Conservation (phyloP, 2,888 invertebrate species). For the Athalia circularis region DNA sequence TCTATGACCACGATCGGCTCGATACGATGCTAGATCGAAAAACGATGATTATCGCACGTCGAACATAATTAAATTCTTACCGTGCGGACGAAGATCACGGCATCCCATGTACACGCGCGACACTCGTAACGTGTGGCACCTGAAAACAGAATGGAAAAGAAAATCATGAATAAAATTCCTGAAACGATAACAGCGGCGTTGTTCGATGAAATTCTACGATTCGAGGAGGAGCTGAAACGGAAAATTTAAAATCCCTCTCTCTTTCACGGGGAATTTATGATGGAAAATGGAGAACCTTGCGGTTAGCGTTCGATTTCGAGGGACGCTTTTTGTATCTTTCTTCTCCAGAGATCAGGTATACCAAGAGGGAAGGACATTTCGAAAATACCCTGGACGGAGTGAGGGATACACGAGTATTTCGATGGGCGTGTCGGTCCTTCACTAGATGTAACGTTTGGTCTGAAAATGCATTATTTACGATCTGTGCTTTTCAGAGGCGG, state of each 20-base stretch:
- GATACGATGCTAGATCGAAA: background rate
- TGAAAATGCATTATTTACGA: constrained; percentile 40
- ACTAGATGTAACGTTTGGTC: constrained; percentile 18
- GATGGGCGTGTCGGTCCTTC: constrained; percentile 32
- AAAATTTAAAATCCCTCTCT: constrained; percentile 6
- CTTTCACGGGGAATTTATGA: too few relatives aligned
- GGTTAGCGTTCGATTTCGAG: constrained; percentile 22
- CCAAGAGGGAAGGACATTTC: background rate
- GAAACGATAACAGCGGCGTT: too few relatives aligned
- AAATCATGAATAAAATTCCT: too few relatives aligned
- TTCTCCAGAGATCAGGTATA: constrained; percentile 24
- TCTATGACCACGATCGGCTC: background rate
- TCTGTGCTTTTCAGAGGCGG: constrained; percentile 21
- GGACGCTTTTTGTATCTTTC: background rate
- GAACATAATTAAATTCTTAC: constrained; percentile 28
- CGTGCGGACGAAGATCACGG: too few relatives aligned
- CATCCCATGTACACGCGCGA: too few relatives aligned
- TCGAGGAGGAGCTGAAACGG: constrained; percentile 3
- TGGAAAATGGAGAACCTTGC: background rate
- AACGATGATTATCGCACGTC: constrained; percentile 5
- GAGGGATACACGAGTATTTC: background rate
- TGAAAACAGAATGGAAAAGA: too few relatives aligned
- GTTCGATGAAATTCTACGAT: too few relatives aligned
- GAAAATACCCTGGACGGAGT: background rate
- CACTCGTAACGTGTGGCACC: too few relatives aligned